Percentiles rank a stretch among this genome's conserved stretches.
phyloP scores from a whole-genome alignment of 1,140 invertebrate genomes.

The Phthorimaea operculella region DNA sequence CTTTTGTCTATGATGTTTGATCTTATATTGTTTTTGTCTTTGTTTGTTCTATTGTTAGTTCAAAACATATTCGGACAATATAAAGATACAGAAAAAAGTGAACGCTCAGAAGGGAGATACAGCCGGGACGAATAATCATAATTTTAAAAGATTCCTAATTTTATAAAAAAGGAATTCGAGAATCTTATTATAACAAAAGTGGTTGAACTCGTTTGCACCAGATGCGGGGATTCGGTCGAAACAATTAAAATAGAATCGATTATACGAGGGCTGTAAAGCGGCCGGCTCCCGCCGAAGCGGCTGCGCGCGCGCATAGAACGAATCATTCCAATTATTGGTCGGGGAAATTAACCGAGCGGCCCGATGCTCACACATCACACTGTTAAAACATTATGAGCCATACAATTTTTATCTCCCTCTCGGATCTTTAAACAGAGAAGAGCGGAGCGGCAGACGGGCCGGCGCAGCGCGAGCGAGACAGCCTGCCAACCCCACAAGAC shows the following conservation, averaged over 20 bases:
- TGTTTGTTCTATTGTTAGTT: no score
- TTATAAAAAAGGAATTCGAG: no score
- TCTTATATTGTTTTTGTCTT: no score
- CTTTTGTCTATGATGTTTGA: no score
- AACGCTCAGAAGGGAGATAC: no score
- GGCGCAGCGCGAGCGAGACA: conserved; percentile 53
- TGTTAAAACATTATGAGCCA: conserved; percentile 64
- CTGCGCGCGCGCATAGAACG: conserved; percentile 36
- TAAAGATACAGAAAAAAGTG: no score
- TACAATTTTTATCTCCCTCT: conserved; percentile 59
- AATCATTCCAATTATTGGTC: conserved; percentile 57
- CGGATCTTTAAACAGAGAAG: conserved; percentile 45
- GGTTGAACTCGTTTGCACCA: conserved; percentile 11
- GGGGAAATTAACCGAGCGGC: conserved; percentile 51
- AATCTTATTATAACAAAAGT: neutral
- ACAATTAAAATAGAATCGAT: conserved; percentile 47
- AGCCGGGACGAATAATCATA: no score
- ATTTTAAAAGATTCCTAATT: no score
- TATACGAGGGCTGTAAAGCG: conserved; percentile 25
- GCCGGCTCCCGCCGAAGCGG: conserved; percentile 30
- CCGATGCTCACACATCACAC: conserved; percentile 44
- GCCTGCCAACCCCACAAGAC: conserved; percentile 25
- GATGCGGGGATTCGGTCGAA: conserved; percentile 31
- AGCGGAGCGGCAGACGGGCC: conserved; percentile 47
- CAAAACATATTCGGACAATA: no score